These are phyloP conservation scores for Pedicia rivosa DNA, from an alignment of 2,888 invertebrate species.

Conservation along the genomic window DNA sequence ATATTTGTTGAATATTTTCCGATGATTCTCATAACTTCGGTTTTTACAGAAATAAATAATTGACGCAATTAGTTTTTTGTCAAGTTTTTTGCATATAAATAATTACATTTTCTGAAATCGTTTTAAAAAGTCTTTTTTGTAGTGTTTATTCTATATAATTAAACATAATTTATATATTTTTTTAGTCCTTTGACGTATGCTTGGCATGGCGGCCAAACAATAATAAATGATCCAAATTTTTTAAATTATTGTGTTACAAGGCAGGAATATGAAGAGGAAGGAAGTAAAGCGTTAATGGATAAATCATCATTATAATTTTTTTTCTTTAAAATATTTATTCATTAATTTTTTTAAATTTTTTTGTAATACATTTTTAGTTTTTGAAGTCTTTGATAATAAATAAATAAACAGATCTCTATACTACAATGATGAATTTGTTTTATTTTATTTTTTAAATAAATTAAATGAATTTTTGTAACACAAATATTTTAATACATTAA, in stretches of 20 bases:
- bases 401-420: too few relatives aligned
- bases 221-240: conserved; percentile 60
- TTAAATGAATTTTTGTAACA: neutral
- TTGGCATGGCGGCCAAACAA: conserved; percentile 73
- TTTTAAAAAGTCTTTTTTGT: neutral
- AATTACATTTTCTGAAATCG: too few relatives aligned
- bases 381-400: too few relatives aligned
- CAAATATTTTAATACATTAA: too few relatives aligned
- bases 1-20: too few relatives aligned
- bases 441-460: neutral
- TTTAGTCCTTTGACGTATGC: conserved; percentile 68
- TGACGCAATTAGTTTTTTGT: neutral
- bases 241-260: conserved; percentile 55
- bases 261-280: conserved; percentile 83
- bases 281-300: conserved; percentile 41
- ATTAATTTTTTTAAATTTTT: too few relatives aligned
- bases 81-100: conserved; percentile 6
- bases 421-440: neutral
- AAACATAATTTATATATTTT: too few relatives aligned
- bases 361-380: too few relatives aligned
- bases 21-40: too few relatives aligned
- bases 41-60: conserved; percentile 44
- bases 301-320: conserved; percentile 18
- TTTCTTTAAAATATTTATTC: too few relatives aligned
- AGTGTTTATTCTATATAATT: neutral